Percentiles rank a stretch among this genome's conserved stretches.
phyloP scores from a whole-genome alignment of 2,797 vertebrate genomes.

The Antennarius maculatus region DNA sequence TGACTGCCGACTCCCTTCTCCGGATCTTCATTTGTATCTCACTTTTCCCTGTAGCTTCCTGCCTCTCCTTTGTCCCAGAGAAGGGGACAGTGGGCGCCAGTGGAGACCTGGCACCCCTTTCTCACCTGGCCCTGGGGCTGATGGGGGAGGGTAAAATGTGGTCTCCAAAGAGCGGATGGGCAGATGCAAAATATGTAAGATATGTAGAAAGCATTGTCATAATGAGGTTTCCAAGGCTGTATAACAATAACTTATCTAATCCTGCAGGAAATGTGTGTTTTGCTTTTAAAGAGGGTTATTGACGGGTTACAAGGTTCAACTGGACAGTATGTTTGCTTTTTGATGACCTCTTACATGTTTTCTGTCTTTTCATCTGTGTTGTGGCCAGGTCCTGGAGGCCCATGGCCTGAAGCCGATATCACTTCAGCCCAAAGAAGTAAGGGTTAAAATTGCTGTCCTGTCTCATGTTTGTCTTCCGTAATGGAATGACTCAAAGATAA shows the following conservation, averaged over 20 bases:
- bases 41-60: constrained; percentile 84
- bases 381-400: constrained; percentile 90
- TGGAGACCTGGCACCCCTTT: constrained; percentile 95
- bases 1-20: neutral
- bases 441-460: constrained; percentile 39
- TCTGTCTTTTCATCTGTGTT: constrained; percentile 56
- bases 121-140: constrained; percentile 95
- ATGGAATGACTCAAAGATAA: constrained; percentile 8
- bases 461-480: constrained; percentile 28
- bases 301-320: constrained; percentile 42
- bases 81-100: constrained; percentile 98
- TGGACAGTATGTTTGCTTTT: constrained; percentile 72
- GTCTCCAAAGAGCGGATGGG: constrained; percentile 99
- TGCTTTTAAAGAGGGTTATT: constrained; percentile 20
- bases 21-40: constrained; percentile 2
- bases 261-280: constrained; percentile 19
- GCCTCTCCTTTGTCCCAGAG: constrained; percentile 95
- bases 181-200: constrained; percentile 98
- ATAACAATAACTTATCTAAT: constrained; percentile 22
- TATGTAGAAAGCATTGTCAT: neutral
- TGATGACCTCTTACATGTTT: constrained; percentile 61
- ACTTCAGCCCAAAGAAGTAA: constrained; percentile 97
- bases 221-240: constrained; percentile 8
- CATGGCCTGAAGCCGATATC: constrained; percentile 94
- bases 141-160: constrained; percentile 99